phyloP scores from a whole-genome alignment of 2,797 vertebrate species.

The Tiaroga cobitis region DNA sequence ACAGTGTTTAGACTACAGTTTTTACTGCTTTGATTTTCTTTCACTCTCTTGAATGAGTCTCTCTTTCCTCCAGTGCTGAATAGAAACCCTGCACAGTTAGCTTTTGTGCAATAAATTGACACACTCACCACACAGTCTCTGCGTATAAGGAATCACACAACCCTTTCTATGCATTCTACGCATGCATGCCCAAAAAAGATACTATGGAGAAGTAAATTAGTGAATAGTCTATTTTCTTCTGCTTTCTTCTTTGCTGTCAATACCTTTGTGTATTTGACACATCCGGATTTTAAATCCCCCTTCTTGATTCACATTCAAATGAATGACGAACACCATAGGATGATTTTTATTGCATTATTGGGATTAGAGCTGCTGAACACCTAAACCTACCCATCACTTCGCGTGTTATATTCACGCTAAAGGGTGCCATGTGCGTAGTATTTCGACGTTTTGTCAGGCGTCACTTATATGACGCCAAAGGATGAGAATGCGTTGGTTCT shows the following conservation, averaged over 20 bases:
- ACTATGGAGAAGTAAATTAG: background rate
- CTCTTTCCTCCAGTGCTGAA: background rate
- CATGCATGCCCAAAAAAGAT: background rate
- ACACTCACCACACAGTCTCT: background rate
- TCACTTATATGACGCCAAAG: too few species aligned
- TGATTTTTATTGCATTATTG: background rate
- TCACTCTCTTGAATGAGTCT: background rate
- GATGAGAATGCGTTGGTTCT: background rate
- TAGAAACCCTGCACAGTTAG: slow-evolving; percentile 13
- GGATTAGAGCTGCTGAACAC: background rate
- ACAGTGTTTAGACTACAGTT: background rate
- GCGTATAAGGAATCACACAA: background rate
- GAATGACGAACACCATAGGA: background rate
- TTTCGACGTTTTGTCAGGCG: too few species aligned
- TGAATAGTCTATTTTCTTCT: background rate
- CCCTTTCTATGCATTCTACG: background rate
- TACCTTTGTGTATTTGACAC: too few species aligned
- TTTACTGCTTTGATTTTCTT: background rate
- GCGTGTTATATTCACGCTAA: too few species aligned
- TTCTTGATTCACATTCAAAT: background rate
- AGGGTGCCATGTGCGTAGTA: too few species aligned
- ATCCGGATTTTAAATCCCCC: background rate
- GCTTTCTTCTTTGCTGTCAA: background rate
- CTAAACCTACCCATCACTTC: too few species aligned
- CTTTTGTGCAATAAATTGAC: background rate